phyloP scores from a whole-genome alignment of 1,140 invertebrate genomes.

The Pseudomyrmex sp. region DNA sequence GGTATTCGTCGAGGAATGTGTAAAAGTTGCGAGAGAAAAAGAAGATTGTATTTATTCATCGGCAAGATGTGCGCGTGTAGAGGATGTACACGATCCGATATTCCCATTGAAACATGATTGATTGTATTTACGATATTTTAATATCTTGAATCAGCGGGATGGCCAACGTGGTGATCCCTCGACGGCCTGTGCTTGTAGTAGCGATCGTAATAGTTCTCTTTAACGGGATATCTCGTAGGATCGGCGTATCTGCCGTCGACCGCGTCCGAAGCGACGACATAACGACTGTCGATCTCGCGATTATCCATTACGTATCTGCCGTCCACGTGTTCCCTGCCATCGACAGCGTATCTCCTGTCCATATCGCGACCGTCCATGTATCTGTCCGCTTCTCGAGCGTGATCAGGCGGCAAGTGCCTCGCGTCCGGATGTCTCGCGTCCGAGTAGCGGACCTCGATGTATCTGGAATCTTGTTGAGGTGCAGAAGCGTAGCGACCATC shows the following conservation, averaged over 20 bases:
- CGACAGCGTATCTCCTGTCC: conserved; percentile 71
- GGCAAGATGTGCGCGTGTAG: not conserved
- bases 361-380: conserved; percentile 73
- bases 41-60: not conserved
- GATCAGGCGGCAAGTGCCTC: conserved; percentile 51
- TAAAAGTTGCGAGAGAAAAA: not conserved
- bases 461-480: conserved; percentile 58
- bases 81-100: conserved; percentile 11
- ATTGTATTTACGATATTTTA: conserved; percentile 72
- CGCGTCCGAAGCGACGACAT: conserved; percentile 47
- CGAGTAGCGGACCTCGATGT: conserved; percentile 70
- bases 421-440: conserved; percentile 75
- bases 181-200: conserved; percentile 84
- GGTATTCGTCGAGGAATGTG: conserved; percentile 27
- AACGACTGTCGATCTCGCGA: conserved; percentile 70
- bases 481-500: conserved; percentile 73
- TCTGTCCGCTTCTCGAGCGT: conserved; percentile 71
- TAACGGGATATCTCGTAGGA: conserved; percentile 77
- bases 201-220: conserved; percentile 84
- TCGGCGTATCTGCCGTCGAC: conserved; percentile 79
- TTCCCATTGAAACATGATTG: conserved; percentile 71
- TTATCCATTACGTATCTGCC: conserved; percentile 70
- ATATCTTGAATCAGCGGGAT: conserved; percentile 81
- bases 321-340: conserved; percentile 68
- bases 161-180: conserved; percentile 79